Evolutionary conservation across 1,140 invertebrate genomes (phyloP).

Genomic region (Oedothorax gibbosus): DNA sequence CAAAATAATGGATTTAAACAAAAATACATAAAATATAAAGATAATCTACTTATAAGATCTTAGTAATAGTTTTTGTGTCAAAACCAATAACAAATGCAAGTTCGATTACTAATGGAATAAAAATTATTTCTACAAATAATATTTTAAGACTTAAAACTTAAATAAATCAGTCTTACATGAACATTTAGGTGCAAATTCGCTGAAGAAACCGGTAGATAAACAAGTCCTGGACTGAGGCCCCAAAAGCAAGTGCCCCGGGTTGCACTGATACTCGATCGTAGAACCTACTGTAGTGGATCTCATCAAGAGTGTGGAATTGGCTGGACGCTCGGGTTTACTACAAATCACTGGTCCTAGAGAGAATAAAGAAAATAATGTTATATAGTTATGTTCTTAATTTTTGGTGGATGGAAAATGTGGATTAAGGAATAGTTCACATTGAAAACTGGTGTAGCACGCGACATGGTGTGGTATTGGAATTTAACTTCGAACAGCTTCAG

Average conservation of each 20-base stretch:
- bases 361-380: not conserved
- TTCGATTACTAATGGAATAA: not conserved
- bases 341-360: slow-evolving; percentile 80
- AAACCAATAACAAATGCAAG: too few relatives aligned
- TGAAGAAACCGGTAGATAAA: slow-evolving; percentile 90
- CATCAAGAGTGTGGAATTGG: slow-evolving; percentile 87
- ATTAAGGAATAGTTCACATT: too few relatives aligned
- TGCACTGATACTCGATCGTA: slow-evolving; percentile 86
- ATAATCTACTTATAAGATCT: too few relatives aligned
- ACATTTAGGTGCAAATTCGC: slow-evolving; percentile 92
- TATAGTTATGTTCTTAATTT: too few relatives aligned
- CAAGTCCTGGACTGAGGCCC: slow-evolving; percentile 86
- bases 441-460: too few relatives aligned
- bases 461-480: too few relatives aligned
- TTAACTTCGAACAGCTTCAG: too few relatives aligned
- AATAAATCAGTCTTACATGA: slow-evolving; percentile 78
- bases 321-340: slow-evolving; percentile 89
- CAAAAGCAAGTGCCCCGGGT: slow-evolving; percentile 85
- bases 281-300: slow-evolving; percentile 82
- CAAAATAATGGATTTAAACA: too few relatives aligned
- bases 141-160: not conserved
- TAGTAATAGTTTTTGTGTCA: too few relatives aligned
- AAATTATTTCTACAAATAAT: not conserved
- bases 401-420: too few relatives aligned
- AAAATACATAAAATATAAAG: too few relatives aligned